Conservation (phyloP, 2,797 vertebrate species). For the Aldrovandia affinis region DNA sequence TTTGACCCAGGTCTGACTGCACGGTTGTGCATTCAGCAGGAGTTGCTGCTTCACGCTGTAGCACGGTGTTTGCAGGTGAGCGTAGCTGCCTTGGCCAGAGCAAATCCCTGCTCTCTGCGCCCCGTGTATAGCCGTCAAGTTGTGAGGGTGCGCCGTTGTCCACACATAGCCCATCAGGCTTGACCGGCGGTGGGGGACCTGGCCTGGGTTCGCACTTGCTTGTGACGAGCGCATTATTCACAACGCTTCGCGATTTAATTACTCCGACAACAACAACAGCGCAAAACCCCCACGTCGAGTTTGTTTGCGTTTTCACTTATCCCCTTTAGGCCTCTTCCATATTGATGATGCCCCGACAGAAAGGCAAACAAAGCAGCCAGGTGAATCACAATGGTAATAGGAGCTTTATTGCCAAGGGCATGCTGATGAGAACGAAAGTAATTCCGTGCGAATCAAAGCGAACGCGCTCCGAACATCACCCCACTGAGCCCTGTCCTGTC, state of each 20-base stretch:
- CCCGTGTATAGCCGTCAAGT: too few species aligned
- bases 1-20: too few species aligned
- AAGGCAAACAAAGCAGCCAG: neutral
- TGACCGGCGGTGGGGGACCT: neutral
- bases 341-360: neutral
- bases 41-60: neutral
- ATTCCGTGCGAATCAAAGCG: slow-evolving; percentile 4
- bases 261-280: neutral
- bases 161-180: neutral
- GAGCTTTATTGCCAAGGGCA: neutral
- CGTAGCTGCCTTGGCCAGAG: too few species aligned
- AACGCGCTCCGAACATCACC: neutral
- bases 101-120: too few species aligned
- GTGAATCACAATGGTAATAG: slow-evolving; percentile 25
- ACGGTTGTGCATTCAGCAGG: too few species aligned
- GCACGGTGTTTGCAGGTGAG: neutral
- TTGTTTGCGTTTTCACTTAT: neutral
- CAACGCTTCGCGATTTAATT: neutral
- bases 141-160: neutral
- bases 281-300: neutral
- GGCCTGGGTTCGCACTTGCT: neutral
- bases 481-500: neutral
- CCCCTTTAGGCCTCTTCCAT: neutral
- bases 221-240: neutral
- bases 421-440: neutral